Evolutionary conservation across 1,140 invertebrate species (phyloP).

Genomic region (Dreissena rostriformis): DNA sequence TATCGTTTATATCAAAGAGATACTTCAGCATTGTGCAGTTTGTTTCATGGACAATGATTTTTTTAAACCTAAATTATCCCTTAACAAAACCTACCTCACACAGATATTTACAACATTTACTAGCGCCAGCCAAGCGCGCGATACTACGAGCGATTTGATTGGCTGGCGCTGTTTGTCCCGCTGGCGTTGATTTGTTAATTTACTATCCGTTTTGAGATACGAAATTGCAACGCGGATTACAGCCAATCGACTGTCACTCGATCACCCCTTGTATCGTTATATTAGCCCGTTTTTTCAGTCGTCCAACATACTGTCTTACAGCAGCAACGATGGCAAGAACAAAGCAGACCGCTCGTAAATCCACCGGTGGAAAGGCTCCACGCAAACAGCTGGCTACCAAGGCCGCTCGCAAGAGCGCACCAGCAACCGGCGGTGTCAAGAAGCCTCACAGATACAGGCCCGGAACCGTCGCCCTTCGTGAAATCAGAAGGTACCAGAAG

Average conservation of each 20-base stretch:
- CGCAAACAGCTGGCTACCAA: conserved; percentile 81
- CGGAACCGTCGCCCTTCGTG: conserved; percentile 83
- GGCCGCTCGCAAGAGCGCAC: conserved; percentile 83
- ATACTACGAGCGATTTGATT: conserved; percentile 87
- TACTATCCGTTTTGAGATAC: conserved; percentile 85
- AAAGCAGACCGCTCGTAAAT: conserved; percentile 33
- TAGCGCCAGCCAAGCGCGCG: conserved; percentile 91
- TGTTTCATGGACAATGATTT: too few relatives aligned
- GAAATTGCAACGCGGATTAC: too few relatives aligned
- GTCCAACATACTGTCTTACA: not conserved
- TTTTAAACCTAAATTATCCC: conserved; percentile 84
- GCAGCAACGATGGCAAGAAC: conserved; percentile 27
- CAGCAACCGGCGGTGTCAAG: conserved; percentile 89
- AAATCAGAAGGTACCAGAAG: too few relatives aligned
- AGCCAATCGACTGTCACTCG: too few relatives aligned
- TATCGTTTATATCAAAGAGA: too few relatives aligned
- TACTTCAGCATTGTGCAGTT: too few relatives aligned
- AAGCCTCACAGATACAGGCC: conserved; percentile 82
- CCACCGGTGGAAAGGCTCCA: conserved; percentile 29
- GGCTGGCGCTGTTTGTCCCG: too few relatives aligned
- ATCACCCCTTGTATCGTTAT: too few relatives aligned
- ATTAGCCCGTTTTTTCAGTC: too few relatives aligned
- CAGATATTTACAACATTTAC: conserved; percentile 85
- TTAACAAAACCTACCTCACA: conserved; percentile 86
- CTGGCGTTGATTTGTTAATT: too few relatives aligned